A percentile compares a stretch with the other conserved stretches of the same genome.
Conservation (phyloP, 2,888 invertebrate species). For the Melanostoma mellinum region DNA sequence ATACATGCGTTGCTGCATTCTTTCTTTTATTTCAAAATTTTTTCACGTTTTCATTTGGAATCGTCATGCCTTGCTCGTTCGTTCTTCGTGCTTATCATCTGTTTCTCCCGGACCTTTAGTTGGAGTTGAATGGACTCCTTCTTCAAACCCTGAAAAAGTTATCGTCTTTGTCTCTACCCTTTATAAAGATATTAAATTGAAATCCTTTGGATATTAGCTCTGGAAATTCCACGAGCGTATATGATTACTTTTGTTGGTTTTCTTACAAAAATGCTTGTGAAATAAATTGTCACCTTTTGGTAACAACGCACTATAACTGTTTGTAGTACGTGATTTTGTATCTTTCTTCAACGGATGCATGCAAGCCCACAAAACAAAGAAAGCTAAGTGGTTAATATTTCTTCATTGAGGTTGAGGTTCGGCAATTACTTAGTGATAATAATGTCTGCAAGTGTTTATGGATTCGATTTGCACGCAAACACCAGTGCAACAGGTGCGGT, state of each 20-base stretch:
- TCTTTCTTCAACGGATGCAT: conserved; percentile 42
- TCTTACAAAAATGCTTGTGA: conserved; percentile 9
- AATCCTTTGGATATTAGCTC: conserved; percentile 25
- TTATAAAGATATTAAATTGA: conserved; percentile 12
- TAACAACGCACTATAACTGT: not conserved
- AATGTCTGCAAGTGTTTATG: conserved; percentile 28
- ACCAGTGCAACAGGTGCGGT: conserved; percentile 12
- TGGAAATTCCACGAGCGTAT: conserved; percentile 53
- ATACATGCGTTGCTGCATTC: conserved; percentile 2
- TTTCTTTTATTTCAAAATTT: conserved; percentile 33
- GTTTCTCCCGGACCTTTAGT: conserved; percentile 24
- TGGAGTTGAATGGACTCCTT: conserved; percentile 19
- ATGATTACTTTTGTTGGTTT: not conserved
- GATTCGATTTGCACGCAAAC: conserved; percentile 54
- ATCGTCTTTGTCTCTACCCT: conserved; percentile 17
- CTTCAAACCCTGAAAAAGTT: conserved; percentile 4
- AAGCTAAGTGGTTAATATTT: conserved; percentile 18
- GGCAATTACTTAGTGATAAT: conserved; percentile 23
- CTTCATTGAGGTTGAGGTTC: conserved; percentile 13
- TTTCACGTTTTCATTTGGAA: conserved; percentile 30
- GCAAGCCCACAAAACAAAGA: not conserved
- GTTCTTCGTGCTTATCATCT: conserved; percentile 5
- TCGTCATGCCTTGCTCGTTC: conserved; percentile 2
- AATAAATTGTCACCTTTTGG: conserved; percentile 49
- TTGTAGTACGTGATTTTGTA: conserved; percentile 48